Conservation (phyloP, 2,113 vertebrate genomes). For the Nibea coibor region DNA sequence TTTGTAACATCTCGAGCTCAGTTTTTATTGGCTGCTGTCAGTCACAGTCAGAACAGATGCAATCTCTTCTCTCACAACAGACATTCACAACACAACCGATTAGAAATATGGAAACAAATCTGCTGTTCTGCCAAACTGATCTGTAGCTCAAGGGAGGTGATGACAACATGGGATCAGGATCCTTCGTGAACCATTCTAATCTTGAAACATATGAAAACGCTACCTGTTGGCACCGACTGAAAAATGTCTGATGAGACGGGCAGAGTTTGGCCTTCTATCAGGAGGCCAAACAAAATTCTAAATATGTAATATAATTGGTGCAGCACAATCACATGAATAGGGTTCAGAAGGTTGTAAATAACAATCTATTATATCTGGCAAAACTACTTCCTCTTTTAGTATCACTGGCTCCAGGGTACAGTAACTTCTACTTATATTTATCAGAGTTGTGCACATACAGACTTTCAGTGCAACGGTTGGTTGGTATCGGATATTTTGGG, state of each 20-base stretch:
- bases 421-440: conserved; percentile 18
- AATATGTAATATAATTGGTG: background rate
- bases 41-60: background rate
- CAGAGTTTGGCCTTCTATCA: background rate
- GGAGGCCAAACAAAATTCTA: background rate
- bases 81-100: conserved; percentile 1
- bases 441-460: background rate
- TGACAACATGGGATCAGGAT: background rate
- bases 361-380: background rate
- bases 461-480: background rate
- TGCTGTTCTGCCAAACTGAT: background rate
- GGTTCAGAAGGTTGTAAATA: background rate
- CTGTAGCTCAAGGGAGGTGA: background rate
- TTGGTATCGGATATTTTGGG: background rate
- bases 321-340: background rate
- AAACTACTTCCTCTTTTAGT: conserved; percentile 40
- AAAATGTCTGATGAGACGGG: background rate
- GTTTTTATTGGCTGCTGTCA: conserved; percentile 35
- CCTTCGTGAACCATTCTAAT: background rate
- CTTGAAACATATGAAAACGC: background rate
- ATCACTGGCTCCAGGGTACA: background rate
- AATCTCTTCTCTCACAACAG: background rate
- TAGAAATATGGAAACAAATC: background rate
- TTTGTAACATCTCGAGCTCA: conserved; percentile 17
- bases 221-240: background rate